Conservation (phyloP, 2,113 vertebrate genomes). For the Tautogolabrus adspersus region DNA sequence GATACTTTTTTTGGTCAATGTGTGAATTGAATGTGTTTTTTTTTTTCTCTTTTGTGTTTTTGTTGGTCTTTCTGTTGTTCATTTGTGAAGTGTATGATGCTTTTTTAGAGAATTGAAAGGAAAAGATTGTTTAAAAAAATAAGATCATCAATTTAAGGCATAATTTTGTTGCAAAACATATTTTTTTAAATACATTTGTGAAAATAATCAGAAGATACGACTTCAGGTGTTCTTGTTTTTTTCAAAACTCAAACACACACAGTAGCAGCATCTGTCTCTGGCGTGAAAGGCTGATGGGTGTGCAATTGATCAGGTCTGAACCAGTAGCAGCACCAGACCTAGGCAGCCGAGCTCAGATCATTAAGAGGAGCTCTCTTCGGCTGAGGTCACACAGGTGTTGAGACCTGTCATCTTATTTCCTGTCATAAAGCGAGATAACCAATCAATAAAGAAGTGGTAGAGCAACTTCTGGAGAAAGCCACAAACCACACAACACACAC, state of each 20-base stretch:
- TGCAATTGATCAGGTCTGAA: constrained; percentile 68
- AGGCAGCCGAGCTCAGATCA: constrained; percentile 69
- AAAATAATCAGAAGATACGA: constrained; percentile 42
- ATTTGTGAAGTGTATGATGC: too few relatives aligned
- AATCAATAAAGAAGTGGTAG: constrained; percentile 59
- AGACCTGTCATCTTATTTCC: constrained; percentile 64
- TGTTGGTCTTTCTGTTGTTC: too few relatives aligned
- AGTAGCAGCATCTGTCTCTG: constrained; percentile 11
- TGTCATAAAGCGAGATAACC: constrained; percentile 62
- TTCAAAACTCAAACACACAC: constrained; percentile 26
- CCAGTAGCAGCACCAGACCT: constrained; percentile 39
- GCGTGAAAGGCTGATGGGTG: constrained; percentile 34
- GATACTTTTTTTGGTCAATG: too few relatives aligned
- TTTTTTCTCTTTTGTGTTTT: too few relatives aligned
- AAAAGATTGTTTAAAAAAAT: too few relatives aligned
- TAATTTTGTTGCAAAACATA: background rate
- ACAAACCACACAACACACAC: background rate
- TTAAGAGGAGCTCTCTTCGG: constrained; percentile 55
- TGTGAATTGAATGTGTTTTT: too few relatives aligned
- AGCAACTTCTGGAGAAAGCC: constrained; percentile 46
- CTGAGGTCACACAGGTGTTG: constrained; percentile 70
- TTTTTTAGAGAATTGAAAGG: too few relatives aligned
- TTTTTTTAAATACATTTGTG: too few relatives aligned
- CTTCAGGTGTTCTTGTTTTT: constrained; percentile 64
- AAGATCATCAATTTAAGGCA: constrained; percentile 8